Base-by-base conservation (phyloP, 2,113 vertebrate genomes). In the Alces alces region DNA sequence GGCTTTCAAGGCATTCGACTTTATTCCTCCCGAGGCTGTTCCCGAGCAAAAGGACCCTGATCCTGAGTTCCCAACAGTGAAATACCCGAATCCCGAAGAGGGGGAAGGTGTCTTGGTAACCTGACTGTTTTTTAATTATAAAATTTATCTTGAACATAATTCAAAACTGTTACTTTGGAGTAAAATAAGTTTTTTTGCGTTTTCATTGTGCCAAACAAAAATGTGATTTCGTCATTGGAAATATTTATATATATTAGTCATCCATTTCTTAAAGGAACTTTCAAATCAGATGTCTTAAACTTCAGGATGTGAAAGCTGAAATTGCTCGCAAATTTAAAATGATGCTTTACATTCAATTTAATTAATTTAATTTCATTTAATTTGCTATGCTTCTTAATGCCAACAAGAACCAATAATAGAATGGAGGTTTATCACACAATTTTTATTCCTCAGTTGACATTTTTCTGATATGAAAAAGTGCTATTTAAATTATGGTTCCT, bases 51-150 rank as follows among this genome's bases (percentile, higher is more conserved):
- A 99, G 97, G 99, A 99, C 73, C 99, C 99, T 0, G 99, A 99
- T 94, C 99, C 99, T 0, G 99, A 99, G 95, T 99, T 99, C 97
- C 99, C 99, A 39, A 99, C 99, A 0, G 99, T 99, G 93, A 99
- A 99, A 97, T 99, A 99, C 97, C 99, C 99, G 2, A 99, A 99
- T 97, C 99, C 99, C 3, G 99, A 99, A 98, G 99, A 99, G 98
- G 99, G 99, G 84, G 99, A 99, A 98, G 99, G 99, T 93, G 99
- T 99, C 89, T 98, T 99, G 99, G 99, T 99, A 99, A 98, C 97
- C 54, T n/a, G 76, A 30, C 66, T 58, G 3, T 86, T 89, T 52
- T 30, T 83, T 50, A 83, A 82, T 91, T 93, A 52, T 86, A 60
- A 79, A 89, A 89, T 82, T n/a, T 85, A 12, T 50, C 55, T 92